Conservation (phyloP, 92 coral and sea anemone genomes). For the Diadumene lineata region DNA sequence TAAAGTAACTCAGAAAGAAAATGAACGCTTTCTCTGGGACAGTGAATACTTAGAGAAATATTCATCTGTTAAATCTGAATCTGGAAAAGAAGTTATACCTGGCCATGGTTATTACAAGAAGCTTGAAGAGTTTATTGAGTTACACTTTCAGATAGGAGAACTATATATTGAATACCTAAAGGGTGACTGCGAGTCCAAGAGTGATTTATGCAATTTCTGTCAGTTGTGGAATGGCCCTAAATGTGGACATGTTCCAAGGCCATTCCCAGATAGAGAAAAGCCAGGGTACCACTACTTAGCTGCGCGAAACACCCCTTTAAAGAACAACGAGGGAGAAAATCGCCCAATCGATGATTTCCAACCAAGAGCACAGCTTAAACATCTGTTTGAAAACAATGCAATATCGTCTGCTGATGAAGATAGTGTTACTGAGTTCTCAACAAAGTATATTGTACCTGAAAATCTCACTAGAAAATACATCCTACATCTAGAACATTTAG, state of each 20-base stretch:
- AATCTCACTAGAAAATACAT: no score
- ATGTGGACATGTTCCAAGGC: slow-evolving; percentile 42
- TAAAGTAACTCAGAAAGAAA: slow-evolving; percentile 25
- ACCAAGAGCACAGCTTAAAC: slow-evolving; percentile 51
- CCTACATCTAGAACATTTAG: no score
- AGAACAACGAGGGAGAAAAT: slow-evolving; percentile 31
- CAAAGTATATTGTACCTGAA: no score
- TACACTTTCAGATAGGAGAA: slow-evolving; percentile 51
- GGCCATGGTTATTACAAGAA: slow-evolving; percentile 39
- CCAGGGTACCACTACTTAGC: slow-evolving; percentile 37
- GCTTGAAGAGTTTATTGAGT: slow-evolving; percentile 25
- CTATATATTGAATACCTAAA: slow-evolving; percentile 54
- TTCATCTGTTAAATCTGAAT: slow-evolving; percentile 32
- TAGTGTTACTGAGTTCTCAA: no score
- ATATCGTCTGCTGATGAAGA: no score
- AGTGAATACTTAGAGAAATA: slow-evolving; percentile 26
- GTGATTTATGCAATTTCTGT: slow-evolving; percentile 43
- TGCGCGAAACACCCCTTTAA: neutral
- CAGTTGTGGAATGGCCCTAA: slow-evolving; percentile 51
- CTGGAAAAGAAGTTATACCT: slow-evolving; percentile 25
- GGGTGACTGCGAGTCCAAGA: slow-evolving; percentile 32
- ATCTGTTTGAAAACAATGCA: no score
- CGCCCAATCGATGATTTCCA: slow-evolving; percentile 48
- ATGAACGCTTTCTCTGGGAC: slow-evolving; percentile 35
- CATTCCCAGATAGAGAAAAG: slow-evolving; percentile 55